Evolutionary conservation across 2,888 invertebrate species (phyloP).

Genomic region (Tenodera sinensis): DNA sequence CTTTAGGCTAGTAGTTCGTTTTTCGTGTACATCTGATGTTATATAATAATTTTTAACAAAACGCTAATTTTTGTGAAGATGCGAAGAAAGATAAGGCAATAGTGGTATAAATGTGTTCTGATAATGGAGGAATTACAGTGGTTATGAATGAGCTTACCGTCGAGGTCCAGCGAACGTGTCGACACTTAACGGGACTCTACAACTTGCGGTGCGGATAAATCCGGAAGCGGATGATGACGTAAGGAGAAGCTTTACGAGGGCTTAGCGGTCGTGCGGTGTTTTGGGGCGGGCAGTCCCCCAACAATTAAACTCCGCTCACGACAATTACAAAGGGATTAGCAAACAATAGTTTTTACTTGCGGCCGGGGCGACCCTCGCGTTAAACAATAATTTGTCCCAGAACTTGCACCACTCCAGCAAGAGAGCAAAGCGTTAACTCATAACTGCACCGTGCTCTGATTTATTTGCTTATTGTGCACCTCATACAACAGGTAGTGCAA

Average conservation of each 20-base stretch:
- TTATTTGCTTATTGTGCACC: background rate
- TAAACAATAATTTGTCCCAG: background rate
- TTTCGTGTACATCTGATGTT: too few species aligned
- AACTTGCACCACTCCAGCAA: background rate
- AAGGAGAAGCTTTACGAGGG: background rate
- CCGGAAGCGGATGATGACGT: background rate
- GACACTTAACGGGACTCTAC: background rate
- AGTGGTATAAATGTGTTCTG: too few species aligned
- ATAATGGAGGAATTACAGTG: background rate
- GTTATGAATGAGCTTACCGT: background rate
- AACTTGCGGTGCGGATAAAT: background rate
- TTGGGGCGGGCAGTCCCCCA: background rate
- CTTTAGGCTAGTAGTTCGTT: too few species aligned
- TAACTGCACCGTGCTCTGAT: background rate
- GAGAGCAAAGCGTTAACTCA: background rate
- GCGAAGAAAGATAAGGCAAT: too few species aligned
- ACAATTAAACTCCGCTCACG: conserved; percentile 28
- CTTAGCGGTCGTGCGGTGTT: background rate
- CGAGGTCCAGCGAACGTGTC: background rate
- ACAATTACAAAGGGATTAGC: conserved; percentile 31
- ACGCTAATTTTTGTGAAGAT: too few species aligned
- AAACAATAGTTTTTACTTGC: conserved; percentile 30
- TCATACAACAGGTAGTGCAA: background rate
- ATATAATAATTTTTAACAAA: too few species aligned
- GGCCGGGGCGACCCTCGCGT: background rate